A percentile compares a stretch with the other conserved stretches of the same genome.
These are phyloP conservation scores for Lasioglossum morio DNA, from an alignment of 2,888 invertebrate species.

Conservation along the genomic window DNA sequence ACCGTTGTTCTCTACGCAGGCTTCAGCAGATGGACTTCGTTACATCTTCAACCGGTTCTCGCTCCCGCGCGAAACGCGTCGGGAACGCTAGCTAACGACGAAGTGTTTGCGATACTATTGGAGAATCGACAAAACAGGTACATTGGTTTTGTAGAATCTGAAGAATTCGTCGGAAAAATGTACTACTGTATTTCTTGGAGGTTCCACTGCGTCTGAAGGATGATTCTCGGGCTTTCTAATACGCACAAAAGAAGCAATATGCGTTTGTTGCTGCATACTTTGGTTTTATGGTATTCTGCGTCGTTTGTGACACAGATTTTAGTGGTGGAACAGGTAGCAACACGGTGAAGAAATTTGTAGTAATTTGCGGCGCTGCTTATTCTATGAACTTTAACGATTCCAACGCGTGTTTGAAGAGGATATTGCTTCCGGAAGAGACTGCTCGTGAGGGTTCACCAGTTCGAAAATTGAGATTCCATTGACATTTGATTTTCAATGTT, in stretches of 20 bases:
- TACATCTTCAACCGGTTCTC: slow-evolving; percentile 30
- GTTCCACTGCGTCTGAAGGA: neutral
- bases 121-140: neutral
- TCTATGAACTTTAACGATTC: neutral
- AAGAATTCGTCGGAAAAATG: neutral
- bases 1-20: neutral
- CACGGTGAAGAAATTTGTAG: neutral
- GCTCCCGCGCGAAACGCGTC: neutral
- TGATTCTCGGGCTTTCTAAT: neutral
- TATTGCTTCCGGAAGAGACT: neutral
- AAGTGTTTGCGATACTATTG: neutral
- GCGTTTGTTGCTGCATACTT: neutral
- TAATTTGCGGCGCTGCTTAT: neutral
- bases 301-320: neutral
- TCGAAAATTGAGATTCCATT: too few species aligned
- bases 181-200: neutral
- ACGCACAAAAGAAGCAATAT: neutral
- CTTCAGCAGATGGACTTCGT: slow-evolving; percentile 20
- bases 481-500: neutral
- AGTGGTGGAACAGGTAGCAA: neutral
- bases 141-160: neutral
- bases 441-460: too few species aligned
- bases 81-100: neutral
- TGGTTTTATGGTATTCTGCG: neutral
- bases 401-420: too few species aligned